Conservation (phyloP, 92 coral and sea anemone species). For the Bergia sp. region DNA sequence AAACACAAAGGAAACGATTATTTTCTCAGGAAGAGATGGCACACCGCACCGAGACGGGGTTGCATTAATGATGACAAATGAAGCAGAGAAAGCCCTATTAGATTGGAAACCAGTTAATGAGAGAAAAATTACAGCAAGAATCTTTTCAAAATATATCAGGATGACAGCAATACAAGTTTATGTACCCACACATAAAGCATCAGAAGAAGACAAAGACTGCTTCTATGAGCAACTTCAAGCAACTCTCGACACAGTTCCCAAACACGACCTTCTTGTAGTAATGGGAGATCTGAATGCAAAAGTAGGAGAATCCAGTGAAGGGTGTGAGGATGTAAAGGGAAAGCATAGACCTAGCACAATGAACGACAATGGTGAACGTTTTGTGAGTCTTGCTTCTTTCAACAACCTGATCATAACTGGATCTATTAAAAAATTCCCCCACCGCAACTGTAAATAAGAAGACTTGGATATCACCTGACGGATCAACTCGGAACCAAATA, state of each 20-base stretch:
- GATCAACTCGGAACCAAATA: background rate
- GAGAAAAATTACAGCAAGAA: conserved; percentile 37
- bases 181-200: conserved; percentile 17
- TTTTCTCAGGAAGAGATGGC: conserved; percentile 26
- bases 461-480: background rate
- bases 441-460: background rate
- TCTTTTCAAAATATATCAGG: conserved; percentile 30
- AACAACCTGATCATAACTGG: background rate
- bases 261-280: conserved; percentile 1
- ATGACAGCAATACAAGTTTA: conserved; percentile 28
- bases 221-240: conserved; percentile 31
- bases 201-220: background rate
- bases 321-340: background rate
- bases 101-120: conserved; percentile 40
- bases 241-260: background rate
- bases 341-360: background rate
- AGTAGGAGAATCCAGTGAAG: conserved; percentile 4
- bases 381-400: background rate
- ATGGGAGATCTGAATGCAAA: conserved; percentile 9
- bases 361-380: background rate
- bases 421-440: background rate
- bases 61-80: conserved; percentile 32
- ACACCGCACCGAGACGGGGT: conserved; percentile 32
- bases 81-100: background rate
- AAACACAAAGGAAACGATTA: background rate